Percentiles rank a stretch among this genome's conserved stretches.
phyloP scores from a whole-genome alignment of 2,888 invertebrate genomes.

The Nemotelus nigrinus region DNA sequence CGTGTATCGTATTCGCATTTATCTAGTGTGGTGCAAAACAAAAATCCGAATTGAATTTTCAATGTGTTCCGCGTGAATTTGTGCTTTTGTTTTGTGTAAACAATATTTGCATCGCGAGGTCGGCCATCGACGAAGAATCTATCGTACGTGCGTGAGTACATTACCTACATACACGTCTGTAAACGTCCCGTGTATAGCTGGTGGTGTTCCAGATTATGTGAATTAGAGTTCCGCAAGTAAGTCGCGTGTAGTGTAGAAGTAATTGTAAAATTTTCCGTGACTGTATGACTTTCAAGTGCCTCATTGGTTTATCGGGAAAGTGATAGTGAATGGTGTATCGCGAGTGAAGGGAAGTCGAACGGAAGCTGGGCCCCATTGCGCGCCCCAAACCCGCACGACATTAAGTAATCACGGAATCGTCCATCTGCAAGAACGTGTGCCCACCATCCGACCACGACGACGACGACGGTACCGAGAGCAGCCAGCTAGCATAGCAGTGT shows the following conservation, averaged over 20 bases:
- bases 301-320: too few relatives aligned
- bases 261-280: too few relatives aligned
- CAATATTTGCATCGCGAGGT: neutral
- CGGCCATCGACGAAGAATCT: too few relatives aligned
- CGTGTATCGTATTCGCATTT: constrained; percentile 29
- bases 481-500: neutral
- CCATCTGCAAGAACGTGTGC: constrained; percentile 18
- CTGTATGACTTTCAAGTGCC: too few relatives aligned
- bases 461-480: neutral
- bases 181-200: neutral
- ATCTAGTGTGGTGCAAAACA: too few relatives aligned
- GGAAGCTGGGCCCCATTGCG: constrained; percentile 16
- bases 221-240: neutral
- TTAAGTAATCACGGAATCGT: neutral
- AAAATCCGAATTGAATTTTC: constrained; percentile 18
- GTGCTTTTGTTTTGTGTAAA: constrained; percentile 24
- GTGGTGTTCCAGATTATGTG: constrained; percentile 22
- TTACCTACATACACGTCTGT: neutral
- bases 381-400: neutral
- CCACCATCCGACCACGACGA: constrained; percentile 26
- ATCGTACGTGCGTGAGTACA: too few relatives aligned
- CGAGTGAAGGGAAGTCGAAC: constrained; percentile 8
- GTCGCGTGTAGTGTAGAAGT: neutral
- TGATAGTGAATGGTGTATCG: neutral
- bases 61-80: constrained; percentile 21